Evolutionary conservation across 1,140 invertebrate species (phyloP), one percentile per base, ranked within the genome.

Genomic region (Drosophila oshimai): DNA sequence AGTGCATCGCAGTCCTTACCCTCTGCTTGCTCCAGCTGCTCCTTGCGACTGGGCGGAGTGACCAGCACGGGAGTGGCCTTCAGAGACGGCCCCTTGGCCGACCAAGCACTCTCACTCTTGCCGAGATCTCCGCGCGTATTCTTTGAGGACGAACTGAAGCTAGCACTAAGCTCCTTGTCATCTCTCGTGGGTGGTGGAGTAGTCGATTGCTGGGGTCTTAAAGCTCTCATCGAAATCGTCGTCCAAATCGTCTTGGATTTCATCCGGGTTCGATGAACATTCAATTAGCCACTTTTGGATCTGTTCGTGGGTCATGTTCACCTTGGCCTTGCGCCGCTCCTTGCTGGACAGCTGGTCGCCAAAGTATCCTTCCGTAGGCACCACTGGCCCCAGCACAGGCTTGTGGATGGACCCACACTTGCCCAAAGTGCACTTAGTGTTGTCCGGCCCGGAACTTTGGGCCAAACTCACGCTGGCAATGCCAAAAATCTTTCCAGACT

Each of bases 281-380:
- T 95, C 94, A 49, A 94, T 94, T 1, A 95, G 76, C 94, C 94
- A 95, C 74, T 95, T 94, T 54, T 95, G 94, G 42, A 95, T 95
- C 77, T 95, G 94, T 74, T 95, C 95, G 9, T 93, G 94, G 0
- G 94, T 94, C 94, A 95, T 94, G 58, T 94, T 95, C 0, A 95
- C 93, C 74, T 94, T 94, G 10, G 93, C 94, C 81, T 95, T 95
- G 44, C 94, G 92, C 2, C 89, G 75, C 46, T 91, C 90, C 44
- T 91, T 91, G 49, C 89, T 90, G 0, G 88, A 78, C 31, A 91
- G 18, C 51, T 88, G 88, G 31, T 90, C 90, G 3, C 88, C 89
- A 12, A 91, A 79, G 46, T 90, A 90, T 0, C 78, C 73, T 50
- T 91, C 90, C 0, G 90, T 91, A 26, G 89, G 89, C 34, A 91